Evolutionary conservation across 1,140 invertebrate species (phyloP), one percentile per base, ranked within the genome.

Genomic region (Neodiprion virginianus): DNA sequence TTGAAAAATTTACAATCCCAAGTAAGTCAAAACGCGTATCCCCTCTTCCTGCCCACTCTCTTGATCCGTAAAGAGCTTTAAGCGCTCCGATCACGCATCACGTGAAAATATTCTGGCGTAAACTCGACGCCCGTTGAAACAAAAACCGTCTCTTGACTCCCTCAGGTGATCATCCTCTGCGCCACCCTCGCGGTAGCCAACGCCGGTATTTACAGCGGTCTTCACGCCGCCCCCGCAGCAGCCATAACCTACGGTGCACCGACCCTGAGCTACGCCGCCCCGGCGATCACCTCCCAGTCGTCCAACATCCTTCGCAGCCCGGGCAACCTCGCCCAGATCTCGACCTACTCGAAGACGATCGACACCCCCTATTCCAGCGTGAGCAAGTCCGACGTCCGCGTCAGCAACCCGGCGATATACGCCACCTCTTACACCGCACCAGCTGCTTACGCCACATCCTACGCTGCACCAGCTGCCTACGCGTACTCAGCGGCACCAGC

Each of bases 301-400:
- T 89, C 90, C 67, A 93, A 94, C 82, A 92, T 91, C 65, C 82
- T 91, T 23, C 86, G 92, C 40, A 91, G 90, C 75, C 89, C 88
- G 0, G 93, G 91, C 71, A 93, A 93, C 82, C 83, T 93, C 23
- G 91, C 91, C 21, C 87, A 92, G 83, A 88, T 93, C 23, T 92
- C 92, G 3, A 91, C 91, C 48, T 91, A 92, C 78, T 89, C 89
- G 0, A 93, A 93, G 79, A 90, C 91, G 66, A 90, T 93, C 71
- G 91, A 92, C 77, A 93, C 92, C 1, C 92, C 93, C 3, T 94
- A 91, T 87, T 93, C 92, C 40, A 93, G 91, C 80, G 91, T 91
- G 48, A 90, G 91, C 80, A 92, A 92, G 79, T 84, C 90, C 47
- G 92, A 93, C 77, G 89, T 92, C 8, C 88, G 92, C 48, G 90